Conservation (phyloP, 1,140 invertebrate species). For the Ips nitidus region DNA sequence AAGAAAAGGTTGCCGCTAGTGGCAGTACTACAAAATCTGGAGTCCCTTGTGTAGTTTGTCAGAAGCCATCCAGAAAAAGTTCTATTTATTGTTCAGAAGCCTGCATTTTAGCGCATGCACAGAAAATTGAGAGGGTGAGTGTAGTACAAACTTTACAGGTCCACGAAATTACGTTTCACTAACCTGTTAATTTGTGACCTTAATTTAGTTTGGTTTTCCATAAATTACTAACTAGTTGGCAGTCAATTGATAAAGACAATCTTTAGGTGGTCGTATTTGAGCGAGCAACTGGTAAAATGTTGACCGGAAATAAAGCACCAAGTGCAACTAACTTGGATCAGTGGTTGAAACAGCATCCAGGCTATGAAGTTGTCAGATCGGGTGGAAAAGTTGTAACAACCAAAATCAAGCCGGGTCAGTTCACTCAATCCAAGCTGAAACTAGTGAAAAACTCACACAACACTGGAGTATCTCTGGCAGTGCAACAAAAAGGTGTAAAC, state of each 20-base stretch:
- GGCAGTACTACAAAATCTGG: not conserved
- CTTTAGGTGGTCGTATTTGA: slow-evolving; percentile 70
- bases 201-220: too few species aligned
- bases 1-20: slow-evolving; percentile 9
- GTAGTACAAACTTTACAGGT: not conserved
- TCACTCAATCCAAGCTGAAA: slow-evolving; percentile 49
- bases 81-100: slow-evolving; percentile 86
- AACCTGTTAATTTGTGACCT: not conserved
- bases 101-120: slow-evolving; percentile 83
- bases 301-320: slow-evolving; percentile 77
- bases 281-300: slow-evolving; percentile 71
- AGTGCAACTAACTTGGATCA: slow-evolving; percentile 72
- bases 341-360: slow-evolving; percentile 85
- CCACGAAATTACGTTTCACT: not conserved
- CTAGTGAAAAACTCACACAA: slow-evolving; percentile 47
- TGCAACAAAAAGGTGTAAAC: slow-evolving; percentile 48
- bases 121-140: slow-evolving; percentile 64
- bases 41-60: slow-evolving; percentile 69
- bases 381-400: slow-evolving; percentile 51
- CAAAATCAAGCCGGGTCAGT: slow-evolving; percentile 40
- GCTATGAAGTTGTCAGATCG: slow-evolving; percentile 77
- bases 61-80: slow-evolving; percentile 66
- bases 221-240: too few species aligned
- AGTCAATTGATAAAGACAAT: not conserved
- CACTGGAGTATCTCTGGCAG: slow-evolving; percentile 45